Conservation (phyloP, 2,888 invertebrate species). For the Barypeithes pellucidus region DNA sequence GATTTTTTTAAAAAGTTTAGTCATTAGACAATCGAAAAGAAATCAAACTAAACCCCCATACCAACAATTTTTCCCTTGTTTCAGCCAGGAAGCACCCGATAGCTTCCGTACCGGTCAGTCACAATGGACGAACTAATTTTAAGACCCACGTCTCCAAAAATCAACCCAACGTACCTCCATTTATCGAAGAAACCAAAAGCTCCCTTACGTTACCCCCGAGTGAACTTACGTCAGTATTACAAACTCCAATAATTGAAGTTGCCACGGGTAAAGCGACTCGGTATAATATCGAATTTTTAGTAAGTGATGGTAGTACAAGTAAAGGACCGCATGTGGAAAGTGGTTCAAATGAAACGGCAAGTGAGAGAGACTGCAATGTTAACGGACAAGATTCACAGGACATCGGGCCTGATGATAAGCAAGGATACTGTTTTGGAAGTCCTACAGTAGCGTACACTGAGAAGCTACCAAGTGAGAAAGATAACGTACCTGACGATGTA, state of each 20-base stretch:
- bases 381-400: not conserved
- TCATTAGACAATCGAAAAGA: not conserved
- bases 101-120: conserved; percentile 64
- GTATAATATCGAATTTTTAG: conserved; percentile 29
- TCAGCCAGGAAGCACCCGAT: conserved; percentile 77
- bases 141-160: not conserved
- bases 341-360: conserved; percentile 28
- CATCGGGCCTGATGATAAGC: not conserved
- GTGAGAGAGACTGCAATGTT: conserved; percentile 6
- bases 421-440: not conserved
- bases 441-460: not conserved
- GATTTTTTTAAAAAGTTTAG: too few species aligned
- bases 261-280: conserved; percentile 4
- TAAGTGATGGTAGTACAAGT: conserved; percentile 13
- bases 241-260: conserved; percentile 28
- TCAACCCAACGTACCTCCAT: conserved; percentile 11
- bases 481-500: not conserved
- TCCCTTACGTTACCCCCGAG: not conserved
- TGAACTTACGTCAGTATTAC: conserved; percentile 23
- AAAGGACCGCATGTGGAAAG: not conserved
- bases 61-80: conserved; percentile 69
- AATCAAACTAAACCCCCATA: not conserved
- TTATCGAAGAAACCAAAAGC: not conserved
- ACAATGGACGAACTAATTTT: conserved; percentile 1
- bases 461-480: not conserved